These are phyloP conservation scores for Dendropsophus ebraccatus DNA, from an alignment of 2,113 vertebrate genomes.

Conservation along the genomic window DNA sequence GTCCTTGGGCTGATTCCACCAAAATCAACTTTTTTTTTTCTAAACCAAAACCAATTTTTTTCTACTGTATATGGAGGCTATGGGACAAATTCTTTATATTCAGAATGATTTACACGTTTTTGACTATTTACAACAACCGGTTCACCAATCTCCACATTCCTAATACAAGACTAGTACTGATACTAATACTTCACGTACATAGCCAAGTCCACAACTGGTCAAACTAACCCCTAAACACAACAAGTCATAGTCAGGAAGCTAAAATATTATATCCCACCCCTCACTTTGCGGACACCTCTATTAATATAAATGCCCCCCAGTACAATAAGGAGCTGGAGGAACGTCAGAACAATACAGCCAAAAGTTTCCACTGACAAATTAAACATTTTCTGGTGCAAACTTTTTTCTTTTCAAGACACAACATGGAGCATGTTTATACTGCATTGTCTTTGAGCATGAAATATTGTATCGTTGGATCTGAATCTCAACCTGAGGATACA, in stretches of 20 bases:
- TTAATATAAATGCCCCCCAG: not conserved
- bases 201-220: not conserved
- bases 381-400: slow-evolving; percentile 9
- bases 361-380: slow-evolving; percentile 8
- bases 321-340: not conserved
- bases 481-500: slow-evolving; percentile 24
- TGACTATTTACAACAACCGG: too few relatives aligned
- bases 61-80: too few relatives aligned
- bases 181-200: too few relatives aligned
- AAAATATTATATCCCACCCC: too few relatives aligned
- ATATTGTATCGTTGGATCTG: slow-evolving; percentile 36
- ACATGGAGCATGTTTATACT: slow-evolving; percentile 39
- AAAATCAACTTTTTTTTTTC: too few relatives aligned
- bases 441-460: slow-evolving; percentile 52
- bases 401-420: slow-evolving; percentile 38
- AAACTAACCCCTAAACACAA: not conserved
- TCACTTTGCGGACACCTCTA: too few relatives aligned
- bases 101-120: too few relatives aligned
- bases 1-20: too few relatives aligned
- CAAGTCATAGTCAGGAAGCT: not conserved
- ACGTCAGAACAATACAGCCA: not conserved
- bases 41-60: too few relatives aligned
- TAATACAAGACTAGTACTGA: too few relatives aligned
- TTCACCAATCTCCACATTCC: too few relatives aligned
- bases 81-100: too few relatives aligned